Evolutionary conservation across 2,797 vertebrate genomes (phyloP), one percentile per base, ranked within the genome.

Genomic region (Halcyon smyrnensis): DNA sequence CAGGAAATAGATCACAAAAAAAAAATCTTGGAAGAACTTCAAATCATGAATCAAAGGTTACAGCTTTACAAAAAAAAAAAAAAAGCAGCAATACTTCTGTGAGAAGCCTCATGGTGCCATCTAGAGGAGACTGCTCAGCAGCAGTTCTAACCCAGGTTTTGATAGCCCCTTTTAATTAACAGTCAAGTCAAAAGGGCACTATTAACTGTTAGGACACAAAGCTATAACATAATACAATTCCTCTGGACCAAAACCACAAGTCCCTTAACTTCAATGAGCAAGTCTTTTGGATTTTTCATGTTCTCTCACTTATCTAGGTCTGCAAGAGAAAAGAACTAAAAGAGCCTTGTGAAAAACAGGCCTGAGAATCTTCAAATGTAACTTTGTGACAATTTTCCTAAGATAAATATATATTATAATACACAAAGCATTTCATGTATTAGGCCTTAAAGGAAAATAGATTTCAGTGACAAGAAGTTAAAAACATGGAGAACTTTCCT

Each of bases 31-130:
- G 12, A 96, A 92, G 5, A 37, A 54, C 32, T 54, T 82, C 36
- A 63, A 77, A 80, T 9, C 28, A 11, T 5, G 17, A 81, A 5
- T 6, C 45, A 88, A 91, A 62, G 0, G 1, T 8, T 19, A 57
- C 1, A 13, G 15, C 17, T 67, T 19, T 3, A 19, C 3, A 13
- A 51, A 60, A 59, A 39, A 37, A 60, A 59, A 39, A 37, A 10
- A 48, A 60, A 28, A 12, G 3, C 13, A 62, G 23, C 10, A 45
- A n/a, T 56, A 70, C 7, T 25, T 24, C 70, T 13, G 30, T 3
- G 25, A 37, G 57, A 96, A 95, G 97, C 89, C 94, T 95, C 84
- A 71, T 95, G 94, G 95, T 98, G 98, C 98, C 98, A 98, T 69
- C 98, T 98, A 97, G 89, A 97, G 98, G 97, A 80, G 20, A 57